Conservation (phyloP, 30 jellyfish, hydroid and myxozoan species). For the Calvadosia cruxmelitensis region DNA sequence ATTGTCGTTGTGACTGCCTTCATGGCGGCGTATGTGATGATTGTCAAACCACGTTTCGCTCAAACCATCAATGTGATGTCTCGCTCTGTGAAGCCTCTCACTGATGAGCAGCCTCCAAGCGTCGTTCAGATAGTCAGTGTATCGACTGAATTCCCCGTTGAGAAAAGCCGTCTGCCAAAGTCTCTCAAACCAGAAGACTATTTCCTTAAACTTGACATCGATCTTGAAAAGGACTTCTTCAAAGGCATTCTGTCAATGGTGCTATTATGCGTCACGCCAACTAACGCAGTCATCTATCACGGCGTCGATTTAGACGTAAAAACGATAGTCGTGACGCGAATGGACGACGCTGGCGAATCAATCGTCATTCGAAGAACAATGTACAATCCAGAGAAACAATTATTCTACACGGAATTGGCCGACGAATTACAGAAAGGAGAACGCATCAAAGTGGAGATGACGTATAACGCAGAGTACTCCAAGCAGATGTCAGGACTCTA, state of each 20-base stretch:
- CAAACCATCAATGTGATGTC: not conserved
- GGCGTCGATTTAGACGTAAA: slow-evolving; percentile 45
- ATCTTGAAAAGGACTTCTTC: slow-evolving; percentile 36
- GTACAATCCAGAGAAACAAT: slow-evolving; percentile 33
- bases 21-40: not conserved
- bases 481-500: slow-evolving; percentile 72
- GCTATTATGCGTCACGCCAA: slow-evolving; percentile 29
- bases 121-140: slow-evolving; percentile 1
- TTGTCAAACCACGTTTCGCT: not conserved
- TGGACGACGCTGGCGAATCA: slow-evolving; percentile 12
- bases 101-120: not conserved
- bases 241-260: slow-evolving; percentile 49
- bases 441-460: slow-evolving; percentile 31
- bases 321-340: slow-evolving; percentile 17
- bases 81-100: not conserved
- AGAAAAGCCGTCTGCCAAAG: slow-evolving; percentile 60
- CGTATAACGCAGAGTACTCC: slow-evolving; percentile 47
- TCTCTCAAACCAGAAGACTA: slow-evolving; percentile 59
- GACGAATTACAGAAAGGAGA: slow-evolving; percentile 41
- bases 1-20: not conserved
- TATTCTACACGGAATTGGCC: slow-evolving; percentile 49
- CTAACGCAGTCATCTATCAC: slow-evolving; percentile 56
- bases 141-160: slow-evolving; percentile 48
- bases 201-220: slow-evolving; percentile 36
- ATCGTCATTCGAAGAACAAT: slow-evolving; percentile 14